Base-by-base conservation (phyloP, 2,797 vertebrate genomes). In the Echiichthys vipera region DNA sequence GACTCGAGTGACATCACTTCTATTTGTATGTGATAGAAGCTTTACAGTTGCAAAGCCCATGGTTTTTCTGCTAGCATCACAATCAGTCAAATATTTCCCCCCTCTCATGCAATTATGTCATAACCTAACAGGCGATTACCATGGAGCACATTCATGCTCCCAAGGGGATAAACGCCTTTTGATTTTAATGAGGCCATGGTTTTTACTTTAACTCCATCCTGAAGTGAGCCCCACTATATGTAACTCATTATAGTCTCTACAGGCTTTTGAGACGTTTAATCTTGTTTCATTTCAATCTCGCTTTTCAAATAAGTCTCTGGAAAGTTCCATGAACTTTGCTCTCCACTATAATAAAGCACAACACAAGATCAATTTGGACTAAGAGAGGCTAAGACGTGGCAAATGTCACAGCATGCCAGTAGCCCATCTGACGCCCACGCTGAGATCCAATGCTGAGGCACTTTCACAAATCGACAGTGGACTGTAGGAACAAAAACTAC, bases 351-450 rank as follows among this genome's bases (percentile, higher is more conserved):
- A 78, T 15, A 70, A 73, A 51, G 32, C 80, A 34, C 46, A 43
- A 39, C 4, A 2, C 42, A 1, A 3, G 3, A 71, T 71, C 37
- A 49, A 65, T 70, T 58, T 56, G 59, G 46, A 61, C 11, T 71
- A 14, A 2, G 22, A 53, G 53, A 71, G 54, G 76, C 63, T 49
- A 53, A 66, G 29, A 7, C 58, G 29, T 43, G 74, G 61, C 50
- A 64, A 75, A 74, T 65, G 85, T 83, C 75, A 59, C 66, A 39
- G 59, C 40, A 61, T 22, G 69, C 56, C 81, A 70, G 59, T 65
- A 80, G 72, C 67, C 69, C 64, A 36, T 71, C 61, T 34, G 57
- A 58, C 11, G 22, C 74, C 69, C 74, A 61, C 47, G 12, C 59
- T 53, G 66, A 7, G 53, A 79, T 65, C 30, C 73, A 27, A 10